Evolutionary conservation across 2,113 vertebrate species (phyloP).

Genomic region (Ailuropoda melanoleuca): DNA sequence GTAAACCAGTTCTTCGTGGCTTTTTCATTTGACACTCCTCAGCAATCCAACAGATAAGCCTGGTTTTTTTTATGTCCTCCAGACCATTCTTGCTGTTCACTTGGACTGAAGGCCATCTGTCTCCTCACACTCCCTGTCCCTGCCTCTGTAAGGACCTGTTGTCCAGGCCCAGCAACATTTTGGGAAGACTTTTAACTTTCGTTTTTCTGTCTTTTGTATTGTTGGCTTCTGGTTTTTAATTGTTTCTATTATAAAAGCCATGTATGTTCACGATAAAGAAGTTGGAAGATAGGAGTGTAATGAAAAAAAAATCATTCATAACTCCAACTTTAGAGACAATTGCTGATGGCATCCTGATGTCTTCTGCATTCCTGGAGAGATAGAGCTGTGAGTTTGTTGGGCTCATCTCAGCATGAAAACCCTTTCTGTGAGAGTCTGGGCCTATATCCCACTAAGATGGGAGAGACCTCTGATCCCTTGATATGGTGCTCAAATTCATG

Average conservation of each 20-base stretch:
- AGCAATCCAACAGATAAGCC: fast-evolving
- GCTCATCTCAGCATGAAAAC: neutral
- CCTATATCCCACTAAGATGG: neutral
- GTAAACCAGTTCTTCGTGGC: neutral
- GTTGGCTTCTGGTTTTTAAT: neutral
- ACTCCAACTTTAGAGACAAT: neutral
- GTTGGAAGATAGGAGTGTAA: neutral
- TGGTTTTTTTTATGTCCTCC: neutral
- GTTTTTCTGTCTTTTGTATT: neutral
- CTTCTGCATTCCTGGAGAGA: neutral
- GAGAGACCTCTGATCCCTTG: neutral
- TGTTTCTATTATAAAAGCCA: neutral
- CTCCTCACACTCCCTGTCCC: neutral
- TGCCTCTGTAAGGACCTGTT: neutral
- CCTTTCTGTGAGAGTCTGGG: neutral
- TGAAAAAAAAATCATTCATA: neutral
- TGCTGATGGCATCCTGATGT: neutral
- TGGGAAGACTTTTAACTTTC: neutral
- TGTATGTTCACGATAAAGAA: neutral
- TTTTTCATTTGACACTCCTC: neutral
- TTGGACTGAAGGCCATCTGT: neutral
- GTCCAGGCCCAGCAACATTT: neutral
- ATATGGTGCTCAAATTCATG: neutral
- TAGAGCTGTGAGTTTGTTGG: no score
- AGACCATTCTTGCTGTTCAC: neutral